Conservation (phyloP, 1,140 invertebrate genomes). For the Tetragonula clypearis region DNA sequence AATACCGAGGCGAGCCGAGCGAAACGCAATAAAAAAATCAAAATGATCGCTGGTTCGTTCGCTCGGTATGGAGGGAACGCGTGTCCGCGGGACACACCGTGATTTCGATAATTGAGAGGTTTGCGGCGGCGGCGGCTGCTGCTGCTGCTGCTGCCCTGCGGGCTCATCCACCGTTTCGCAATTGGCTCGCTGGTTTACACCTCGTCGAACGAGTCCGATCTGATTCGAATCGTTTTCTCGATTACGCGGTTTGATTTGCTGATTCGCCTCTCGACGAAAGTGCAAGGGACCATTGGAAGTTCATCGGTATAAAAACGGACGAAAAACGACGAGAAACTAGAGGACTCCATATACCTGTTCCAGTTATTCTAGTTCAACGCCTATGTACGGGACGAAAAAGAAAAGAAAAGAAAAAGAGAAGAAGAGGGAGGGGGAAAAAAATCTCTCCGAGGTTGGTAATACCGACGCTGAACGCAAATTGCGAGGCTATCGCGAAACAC, state of each 20-base stretch:
- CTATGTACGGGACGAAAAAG: not conserved
- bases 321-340: too few relatives aligned
- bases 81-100: not conserved
- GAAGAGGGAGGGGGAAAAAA: not conserved
- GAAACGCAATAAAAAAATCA: constrained; percentile 6
- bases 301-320: not conserved
- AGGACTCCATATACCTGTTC: too few relatives aligned
- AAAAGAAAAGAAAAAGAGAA: not conserved
- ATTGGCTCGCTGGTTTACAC: not conserved
- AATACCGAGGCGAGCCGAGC: not conserved
- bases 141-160: too few relatives aligned
- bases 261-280: not conserved
- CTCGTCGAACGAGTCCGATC: not conserved
- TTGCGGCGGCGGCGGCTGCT: not conserved
- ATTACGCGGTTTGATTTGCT: too few relatives aligned
- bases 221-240: not conserved
- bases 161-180: not conserved
- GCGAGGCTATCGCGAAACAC: not conserved
- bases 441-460: not conserved
- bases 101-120: constrained; percentile 20
- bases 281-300: not conserved
- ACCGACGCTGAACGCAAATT: not conserved
- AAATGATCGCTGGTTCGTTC: not conserved
- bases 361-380: too few relatives aligned
- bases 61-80: constrained; percentile 1